Evolutionary conservation across 2,797 vertebrate genomes (phyloP).

Genomic region (Sebastes umbrosus): DNA sequence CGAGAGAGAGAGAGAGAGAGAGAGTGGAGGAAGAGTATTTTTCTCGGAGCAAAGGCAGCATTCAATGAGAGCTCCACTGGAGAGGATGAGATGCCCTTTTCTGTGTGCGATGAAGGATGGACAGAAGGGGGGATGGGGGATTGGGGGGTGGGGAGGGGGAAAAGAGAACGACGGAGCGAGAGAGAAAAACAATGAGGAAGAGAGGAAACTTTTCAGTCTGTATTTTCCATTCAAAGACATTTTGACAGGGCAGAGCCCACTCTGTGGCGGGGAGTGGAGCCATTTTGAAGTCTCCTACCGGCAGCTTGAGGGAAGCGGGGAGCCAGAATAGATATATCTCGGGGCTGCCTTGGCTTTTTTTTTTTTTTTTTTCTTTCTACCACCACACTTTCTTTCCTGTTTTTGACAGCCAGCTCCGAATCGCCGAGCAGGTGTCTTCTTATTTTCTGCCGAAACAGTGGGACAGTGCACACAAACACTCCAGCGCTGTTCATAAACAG

Average conservation of each 20-base stretch:
- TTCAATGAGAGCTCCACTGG: slow-evolving; percentile 69
- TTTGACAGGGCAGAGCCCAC: slow-evolving; percentile 83
- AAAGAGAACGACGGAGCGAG: slow-evolving; percentile 18
- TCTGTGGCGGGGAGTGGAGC: slow-evolving; percentile 76
- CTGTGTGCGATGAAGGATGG: slow-evolving; percentile 77
- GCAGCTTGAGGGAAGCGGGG: slow-evolving; percentile 77
- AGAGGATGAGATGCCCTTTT: slow-evolving; percentile 76
- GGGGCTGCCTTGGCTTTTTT: slow-evolving; percentile 55
- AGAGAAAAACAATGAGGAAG: slow-evolving; percentile 51
- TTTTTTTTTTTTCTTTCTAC: slow-evolving; percentile 2
- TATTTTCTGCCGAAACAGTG: slow-evolving; percentile 71
- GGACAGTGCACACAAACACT: slow-evolving; percentile 76
- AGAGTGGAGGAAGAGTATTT: slow-evolving; percentile 33
- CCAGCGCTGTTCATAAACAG: slow-evolving; percentile 64
- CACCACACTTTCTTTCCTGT: slow-evolving; percentile 65
- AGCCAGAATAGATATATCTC: slow-evolving; percentile 82
- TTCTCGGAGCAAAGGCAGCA: slow-evolving; percentile 64
- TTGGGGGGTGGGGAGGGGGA: neutral
- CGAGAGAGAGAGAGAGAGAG: slow-evolving; percentile 6
- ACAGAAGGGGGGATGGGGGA: slow-evolving; percentile 39
- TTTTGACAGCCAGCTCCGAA: slow-evolving; percentile 79
- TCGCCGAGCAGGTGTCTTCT: slow-evolving; percentile 76
- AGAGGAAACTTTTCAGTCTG: slow-evolving; percentile 72
- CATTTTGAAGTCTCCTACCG: slow-evolving; percentile 85
- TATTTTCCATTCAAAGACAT: slow-evolving; percentile 82